A percentile compares a stretch with the other conserved stretches of the same genome.
Evolutionary conservation across 2,888 invertebrate genomes (phyloP).

Genomic region (Villa cingulata): DNA sequence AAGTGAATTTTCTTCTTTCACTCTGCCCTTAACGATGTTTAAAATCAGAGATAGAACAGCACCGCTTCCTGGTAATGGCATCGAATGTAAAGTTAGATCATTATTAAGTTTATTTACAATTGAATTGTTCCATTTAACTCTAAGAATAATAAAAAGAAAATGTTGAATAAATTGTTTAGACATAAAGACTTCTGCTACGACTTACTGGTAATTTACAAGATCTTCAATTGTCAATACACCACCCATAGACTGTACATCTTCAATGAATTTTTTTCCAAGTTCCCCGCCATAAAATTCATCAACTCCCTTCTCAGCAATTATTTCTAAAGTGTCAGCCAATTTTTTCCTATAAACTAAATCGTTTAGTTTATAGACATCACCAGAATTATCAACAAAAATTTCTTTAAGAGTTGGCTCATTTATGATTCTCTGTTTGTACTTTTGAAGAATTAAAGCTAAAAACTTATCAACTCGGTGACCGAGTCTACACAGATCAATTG

Average conservation of each 20-base stretch:
- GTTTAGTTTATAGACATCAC: slow-evolving; percentile 43
- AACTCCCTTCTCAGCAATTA: slow-evolving; percentile 53
- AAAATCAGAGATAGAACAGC: slow-evolving; percentile 66
- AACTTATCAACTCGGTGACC: slow-evolving; percentile 60
- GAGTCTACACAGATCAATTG: slow-evolving; percentile 56
- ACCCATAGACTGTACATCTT: slow-evolving; percentile 53
- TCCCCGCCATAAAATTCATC: slow-evolving; percentile 68
- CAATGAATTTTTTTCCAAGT: slow-evolving; percentile 39
- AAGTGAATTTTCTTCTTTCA: slow-evolving; percentile 31
- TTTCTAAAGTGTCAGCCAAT: slow-evolving; percentile 55
- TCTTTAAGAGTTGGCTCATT: slow-evolving; percentile 44
- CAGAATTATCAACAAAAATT: slow-evolving; percentile 48
- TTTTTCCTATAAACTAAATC: slow-evolving; percentile 49
- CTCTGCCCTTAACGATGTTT: slow-evolving; percentile 50
- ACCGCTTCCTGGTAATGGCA: slow-evolving; percentile 78
- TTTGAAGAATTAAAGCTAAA: slow-evolving; percentile 43
- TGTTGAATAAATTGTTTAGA: background rate
- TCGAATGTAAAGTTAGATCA: slow-evolving; percentile 55
- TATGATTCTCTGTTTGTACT: slow-evolving; percentile 40
- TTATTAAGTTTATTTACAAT: slow-evolving; percentile 20
- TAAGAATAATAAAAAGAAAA: background rate
- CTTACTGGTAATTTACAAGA: slow-evolving; percentile 54
- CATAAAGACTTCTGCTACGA: slow-evolving; percentile 3
- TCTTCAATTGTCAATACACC: slow-evolving; percentile 71
- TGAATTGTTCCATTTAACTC: background rate